Evolutionary conservation across 1,140 invertebrate species (phyloP).

Genomic region (Adoxophyes honmai): DNA sequence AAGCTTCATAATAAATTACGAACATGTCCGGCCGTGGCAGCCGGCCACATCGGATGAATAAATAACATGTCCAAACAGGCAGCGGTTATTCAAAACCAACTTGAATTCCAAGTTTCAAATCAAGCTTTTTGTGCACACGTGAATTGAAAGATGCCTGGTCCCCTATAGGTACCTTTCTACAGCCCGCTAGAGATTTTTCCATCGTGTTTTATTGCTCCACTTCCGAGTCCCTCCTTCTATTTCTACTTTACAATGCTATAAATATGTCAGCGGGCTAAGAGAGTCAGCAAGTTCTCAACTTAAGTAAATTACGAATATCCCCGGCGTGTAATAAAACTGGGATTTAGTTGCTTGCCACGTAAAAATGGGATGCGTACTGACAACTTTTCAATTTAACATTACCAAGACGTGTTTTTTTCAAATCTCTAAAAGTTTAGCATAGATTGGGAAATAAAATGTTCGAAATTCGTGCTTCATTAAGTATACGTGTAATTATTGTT

Average conservation of each 20-base stretch:
- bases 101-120: background rate
- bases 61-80: slow-evolving; percentile 1
- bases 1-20: slow-evolving; percentile 14
- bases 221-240: background rate
- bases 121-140: too few relatives aligned
- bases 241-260: slow-evolving; percentile 13
- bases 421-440: too few relatives aligned
- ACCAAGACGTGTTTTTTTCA: too few relatives aligned
- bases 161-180: background rate
- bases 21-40: slow-evolving; percentile 10
- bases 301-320: slow-evolving; percentile 14
- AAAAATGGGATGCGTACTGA: background rate
- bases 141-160: too few relatives aligned
- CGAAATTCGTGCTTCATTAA: too few relatives aligned
- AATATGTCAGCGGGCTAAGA: slow-evolving; percentile 10
- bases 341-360: background rate
- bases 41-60: slow-evolving; percentile 8
- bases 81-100: background rate
- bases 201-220: slow-evolving; percentile 5
- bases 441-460: too few relatives aligned
- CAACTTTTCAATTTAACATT: background rate
- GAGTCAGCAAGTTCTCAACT: slow-evolving; percentile 14
- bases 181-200: background rate
- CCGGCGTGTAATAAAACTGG: background rate
- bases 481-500: too few relatives aligned